Base-by-base conservation (phyloP, 2,888 invertebrate genomes). In the Ypsolopha scabrella region DNA sequence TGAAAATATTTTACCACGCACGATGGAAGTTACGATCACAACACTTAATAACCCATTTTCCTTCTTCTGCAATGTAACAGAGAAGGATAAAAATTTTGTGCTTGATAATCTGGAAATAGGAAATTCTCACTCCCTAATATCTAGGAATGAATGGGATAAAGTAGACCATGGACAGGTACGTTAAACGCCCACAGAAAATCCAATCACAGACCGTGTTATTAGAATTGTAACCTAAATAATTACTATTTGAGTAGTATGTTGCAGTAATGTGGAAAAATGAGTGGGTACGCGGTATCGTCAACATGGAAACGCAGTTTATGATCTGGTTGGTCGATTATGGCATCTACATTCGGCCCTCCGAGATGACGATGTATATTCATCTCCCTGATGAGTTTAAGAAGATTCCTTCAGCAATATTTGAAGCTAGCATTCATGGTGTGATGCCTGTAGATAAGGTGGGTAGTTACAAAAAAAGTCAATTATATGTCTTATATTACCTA, bases 251-350 rank as follows among this genome's bases (percentile, higher is more conserved):
- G 24, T 50, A 78, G 76, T 75, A 78, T 67, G 65, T 78, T 53
- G 71, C 75, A 53, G 74, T 78, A 0, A 54, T 70, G 52, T 70
- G 68, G 67, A 61, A 68, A 2, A 60, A 66, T 33, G 68, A 65
- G 55, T 77, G 76, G 76, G 64, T 58, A 9, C 65, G 75, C 6
- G 78, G 75, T 7, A 54, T 78, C 10, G 57, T 76, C 1, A 60
- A 62, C 2, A 60, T 72, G 63, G 70, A 76, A 52, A 54, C 56
- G 1, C 64, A 68, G 41, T 65, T 70, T 52, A 52, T 63, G 6
- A 72, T 78, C 51, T 78, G 78, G 77, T 60, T 78, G 10, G 58
- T 77, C 38, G 77, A 78, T 51, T 65, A 67, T 59, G 76, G 76
- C 0, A 58, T 65, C 34, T 70, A 60, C 54, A 53, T 76, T 43